Conservation (phyloP, 1,140 invertebrate genomes). For the Caenorhabditis inopinata region DNA sequence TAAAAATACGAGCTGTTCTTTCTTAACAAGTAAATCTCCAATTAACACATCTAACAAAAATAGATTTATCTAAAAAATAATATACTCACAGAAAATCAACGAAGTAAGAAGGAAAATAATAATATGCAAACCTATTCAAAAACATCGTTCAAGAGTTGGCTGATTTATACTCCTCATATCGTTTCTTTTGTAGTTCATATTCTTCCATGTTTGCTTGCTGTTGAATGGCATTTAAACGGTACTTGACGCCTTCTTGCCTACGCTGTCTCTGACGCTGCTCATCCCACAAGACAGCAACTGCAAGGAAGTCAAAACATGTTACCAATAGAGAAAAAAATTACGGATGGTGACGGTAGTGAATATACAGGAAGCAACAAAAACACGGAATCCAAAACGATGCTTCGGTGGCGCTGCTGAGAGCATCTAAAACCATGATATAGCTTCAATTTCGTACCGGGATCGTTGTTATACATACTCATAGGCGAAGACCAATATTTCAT, state of each 20-base stretch:
- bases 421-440: not conserved
- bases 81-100: too few species aligned
- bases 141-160: conserved; percentile 36
- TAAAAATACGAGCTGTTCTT: too few species aligned
- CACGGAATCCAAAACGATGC: conserved; percentile 36
- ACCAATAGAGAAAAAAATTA: not conserved
- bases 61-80: not conserved
- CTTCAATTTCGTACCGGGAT: too few species aligned
- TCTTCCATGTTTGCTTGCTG: conserved; percentile 60
- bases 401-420: conserved; percentile 26
- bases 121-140: too few species aligned
- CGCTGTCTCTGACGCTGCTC: conserved; percentile 53
- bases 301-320: too few species aligned
- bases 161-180: conserved; percentile 49
- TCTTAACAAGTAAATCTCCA: not conserved
- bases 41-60: not conserved
- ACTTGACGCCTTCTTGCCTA: conserved; percentile 56
- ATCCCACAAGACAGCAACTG: conserved; percentile 57
- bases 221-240: conserved; percentile 51
- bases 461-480: too few species aligned
- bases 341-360: conserved; percentile 54
- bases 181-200: conserved; percentile 53
- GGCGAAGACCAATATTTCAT: too few species aligned
- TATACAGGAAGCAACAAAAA: conserved; percentile 54
- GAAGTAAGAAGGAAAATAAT: too few species aligned